Conservation (phyloP, 2,888 invertebrate species). For the Scaptomyza reducta region DNA sequence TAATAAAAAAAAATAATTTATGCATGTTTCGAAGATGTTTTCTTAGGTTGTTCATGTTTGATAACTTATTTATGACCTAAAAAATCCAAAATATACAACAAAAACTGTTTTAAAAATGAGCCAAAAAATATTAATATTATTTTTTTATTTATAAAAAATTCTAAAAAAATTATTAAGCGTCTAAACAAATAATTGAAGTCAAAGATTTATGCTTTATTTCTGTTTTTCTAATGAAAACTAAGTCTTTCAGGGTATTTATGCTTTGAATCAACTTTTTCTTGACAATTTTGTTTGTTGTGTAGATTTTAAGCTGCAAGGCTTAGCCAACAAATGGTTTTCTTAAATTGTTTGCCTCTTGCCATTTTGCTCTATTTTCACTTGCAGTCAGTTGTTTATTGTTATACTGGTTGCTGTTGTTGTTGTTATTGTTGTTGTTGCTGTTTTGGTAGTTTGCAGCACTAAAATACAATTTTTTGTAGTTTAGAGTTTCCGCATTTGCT, state of each 20-base stretch:
- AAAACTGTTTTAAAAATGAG: too few relatives aligned
- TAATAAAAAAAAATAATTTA: too few relatives aligned
- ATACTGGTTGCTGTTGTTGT: slow-evolving; percentile 39
- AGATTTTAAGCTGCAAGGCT: slow-evolving; percentile 47
- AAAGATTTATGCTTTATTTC: too few relatives aligned
- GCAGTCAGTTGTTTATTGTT: slow-evolving; percentile 26
- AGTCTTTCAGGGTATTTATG: background rate
- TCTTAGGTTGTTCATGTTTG: too few relatives aligned
- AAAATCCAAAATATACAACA: too few relatives aligned
- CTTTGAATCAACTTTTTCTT: background rate
- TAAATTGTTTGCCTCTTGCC: slow-evolving; percentile 70
- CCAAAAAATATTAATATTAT: too few relatives aligned
- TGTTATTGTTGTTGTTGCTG: too few relatives aligned
- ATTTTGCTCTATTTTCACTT: slow-evolving; percentile 61
- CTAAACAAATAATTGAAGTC: too few relatives aligned
- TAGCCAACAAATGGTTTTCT: slow-evolving; percentile 71
- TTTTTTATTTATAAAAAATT: too few relatives aligned
- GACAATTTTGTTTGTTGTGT: slow-evolving; percentile 20
- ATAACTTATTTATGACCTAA: too few relatives aligned
- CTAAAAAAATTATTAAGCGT: too few relatives aligned
- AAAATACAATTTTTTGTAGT: slow-evolving; percentile 67
- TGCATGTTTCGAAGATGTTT: too few relatives aligned
- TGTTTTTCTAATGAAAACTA: background rate
- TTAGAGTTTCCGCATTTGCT: slow-evolving; percentile 68
- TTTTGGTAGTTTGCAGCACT: slow-evolving; percentile 36